Conservation (phyloP, 2,797 vertebrate genomes). For the Acanthurus tractus region DNA sequence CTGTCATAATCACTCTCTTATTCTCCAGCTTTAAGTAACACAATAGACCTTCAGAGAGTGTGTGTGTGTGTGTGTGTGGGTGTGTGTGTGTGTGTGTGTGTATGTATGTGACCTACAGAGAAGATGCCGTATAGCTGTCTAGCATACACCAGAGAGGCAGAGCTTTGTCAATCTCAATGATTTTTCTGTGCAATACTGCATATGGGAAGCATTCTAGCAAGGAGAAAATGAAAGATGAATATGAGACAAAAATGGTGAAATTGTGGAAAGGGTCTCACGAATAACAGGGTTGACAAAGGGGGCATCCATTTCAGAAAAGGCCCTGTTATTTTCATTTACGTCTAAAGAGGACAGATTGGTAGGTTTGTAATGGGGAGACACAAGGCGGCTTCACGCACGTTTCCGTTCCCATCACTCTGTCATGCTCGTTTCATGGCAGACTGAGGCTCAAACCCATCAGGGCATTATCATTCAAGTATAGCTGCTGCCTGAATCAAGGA, state of each 20-base stretch:
- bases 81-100: slow-evolving; percentile 21
- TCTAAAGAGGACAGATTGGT: slow-evolving; percentile 63
- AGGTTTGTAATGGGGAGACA: slow-evolving; percentile 51
- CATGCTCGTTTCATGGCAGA: slow-evolving; percentile 76
- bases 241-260: slow-evolving; percentile 56
- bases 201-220: slow-evolving; percentile 59
- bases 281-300: slow-evolving; percentile 58
- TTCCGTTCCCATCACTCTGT: slow-evolving; percentile 65
- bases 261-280: slow-evolving; percentile 42
- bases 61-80: slow-evolving; percentile 22
- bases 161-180: slow-evolving; percentile 53
- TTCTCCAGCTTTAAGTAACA: slow-evolving; percentile 36
- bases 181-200: slow-evolving; percentile 68
- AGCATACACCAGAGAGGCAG: slow-evolving; percentile 26
- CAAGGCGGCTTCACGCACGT: slow-evolving; percentile 44
- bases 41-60: slow-evolving; percentile 8
- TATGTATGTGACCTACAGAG: slow-evolving; percentile 28
- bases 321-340: slow-evolving; percentile 69
- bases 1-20: slow-evolving; percentile 28
- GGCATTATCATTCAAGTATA: slow-evolving; percentile 79
- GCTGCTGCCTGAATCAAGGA: slow-evolving; percentile 79
- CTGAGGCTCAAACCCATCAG: slow-evolving; percentile 71
- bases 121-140: slow-evolving; percentile 31
- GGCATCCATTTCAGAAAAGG: slow-evolving; percentile 62
- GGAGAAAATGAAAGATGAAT: slow-evolving; percentile 60